Conservation (phyloP, 2,113 vertebrate genomes). For the Trichechus manatus region DNA sequence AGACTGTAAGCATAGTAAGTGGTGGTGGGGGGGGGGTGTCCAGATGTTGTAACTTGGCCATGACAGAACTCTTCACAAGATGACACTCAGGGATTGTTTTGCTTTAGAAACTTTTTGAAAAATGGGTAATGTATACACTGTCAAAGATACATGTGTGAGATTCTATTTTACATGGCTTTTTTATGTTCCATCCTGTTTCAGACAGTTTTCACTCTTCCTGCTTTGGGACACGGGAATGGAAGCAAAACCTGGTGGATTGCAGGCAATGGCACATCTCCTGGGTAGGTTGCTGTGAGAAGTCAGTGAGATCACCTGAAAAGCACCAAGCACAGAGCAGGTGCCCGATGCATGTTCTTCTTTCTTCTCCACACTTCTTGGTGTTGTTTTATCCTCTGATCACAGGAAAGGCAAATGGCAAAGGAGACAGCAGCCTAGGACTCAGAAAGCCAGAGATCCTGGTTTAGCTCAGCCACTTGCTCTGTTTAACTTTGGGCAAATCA, state of each 20-base stretch:
- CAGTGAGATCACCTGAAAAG: not conserved
- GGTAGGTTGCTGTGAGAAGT: not conserved
- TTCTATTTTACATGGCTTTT: not conserved
- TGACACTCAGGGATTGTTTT: not conserved
- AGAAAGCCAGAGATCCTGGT: not conserved
- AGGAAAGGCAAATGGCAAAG: not conserved
- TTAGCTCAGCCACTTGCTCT: not conserved
- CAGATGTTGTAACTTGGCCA: not conserved
- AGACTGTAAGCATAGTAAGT: not conserved
- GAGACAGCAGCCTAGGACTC: fast-evolving
- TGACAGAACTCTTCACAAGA: not conserved
- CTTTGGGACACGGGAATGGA: not conserved
- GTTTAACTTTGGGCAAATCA: not conserved
- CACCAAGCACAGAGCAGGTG: not conserved
- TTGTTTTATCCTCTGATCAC: not conserved
- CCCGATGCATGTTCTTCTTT: not conserved
- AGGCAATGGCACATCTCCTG: not conserved
- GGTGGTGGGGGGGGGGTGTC: not conserved
- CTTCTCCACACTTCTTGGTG: fast-evolving
- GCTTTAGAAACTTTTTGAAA: not conserved
- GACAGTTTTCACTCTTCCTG: not conserved
- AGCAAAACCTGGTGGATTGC: not conserved
- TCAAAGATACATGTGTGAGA: not conserved
- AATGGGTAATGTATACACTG: not conserved
- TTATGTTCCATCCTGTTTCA: not conserved